Base-by-base conservation (phyloP, 1,140 invertebrate species). In the Panagrolaimus sp. region DNA sequence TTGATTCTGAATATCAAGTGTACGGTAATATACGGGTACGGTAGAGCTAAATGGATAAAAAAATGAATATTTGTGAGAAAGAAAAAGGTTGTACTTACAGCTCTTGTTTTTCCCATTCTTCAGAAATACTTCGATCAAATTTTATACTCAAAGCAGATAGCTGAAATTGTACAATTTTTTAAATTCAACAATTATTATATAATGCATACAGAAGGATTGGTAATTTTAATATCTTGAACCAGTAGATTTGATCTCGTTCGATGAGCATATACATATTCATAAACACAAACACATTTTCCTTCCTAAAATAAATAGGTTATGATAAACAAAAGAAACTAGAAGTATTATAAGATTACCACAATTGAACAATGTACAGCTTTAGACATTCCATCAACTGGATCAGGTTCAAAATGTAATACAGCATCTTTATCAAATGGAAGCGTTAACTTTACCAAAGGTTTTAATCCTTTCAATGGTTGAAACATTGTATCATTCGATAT, bases 211-310 rank as follows among this genome's bases (percentile, higher is more conserved):
- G 72, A 74, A 46, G 72, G 72, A 62, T 73, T 73, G 1, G 67
- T 44, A 38, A 73, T 27, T 13, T 63, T 65, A 11, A 73, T 73
- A 5, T 73, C 72, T 31, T 73, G 72, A 25, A 73, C 62, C 8
- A 73, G 43, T 16, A 73, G 9, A 47, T 73, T 73, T 62, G 72
- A 44, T 2, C 72, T 43, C 3, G 72, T 69, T n/a, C 72, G 72
- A 65, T 73, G 72, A 53, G 72, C 72, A 53, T 73, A 73, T 16
- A 73, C 62, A 11, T 65, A 69, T 66, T 72, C 72, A 67, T 42
- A 47, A 20, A 72, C 27, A 42, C 71, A 72, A n/a, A 72, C 64
- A 42, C 71, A 72, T 45, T 72, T 72, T n/a, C 69, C 71, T 23
- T 42, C 62, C 71, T 72, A 44, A 11, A 72, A 72, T 23, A 53